Conservation (phyloP, 1,140 invertebrate genomes). For the Diabrotica undecimpunctata region DNA sequence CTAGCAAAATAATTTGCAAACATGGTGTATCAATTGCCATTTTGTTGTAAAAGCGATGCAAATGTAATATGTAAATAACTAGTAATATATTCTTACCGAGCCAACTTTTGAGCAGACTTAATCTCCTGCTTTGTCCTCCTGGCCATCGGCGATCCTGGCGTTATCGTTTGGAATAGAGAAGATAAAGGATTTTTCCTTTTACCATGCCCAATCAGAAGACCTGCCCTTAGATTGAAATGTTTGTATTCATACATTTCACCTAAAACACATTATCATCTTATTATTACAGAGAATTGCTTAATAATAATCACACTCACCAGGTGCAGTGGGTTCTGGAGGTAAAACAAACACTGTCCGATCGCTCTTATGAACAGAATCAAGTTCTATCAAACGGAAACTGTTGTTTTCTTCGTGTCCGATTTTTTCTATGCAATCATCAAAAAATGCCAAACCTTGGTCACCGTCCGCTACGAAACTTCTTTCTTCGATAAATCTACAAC, state of each 20-base stretch:
- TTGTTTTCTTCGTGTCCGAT: slow-evolving; percentile 60
- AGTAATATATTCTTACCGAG: slow-evolving; percentile 42
- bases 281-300: not conserved
- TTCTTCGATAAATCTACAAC: slow-evolving; percentile 86
- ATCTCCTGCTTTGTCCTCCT: slow-evolving; percentile 93
- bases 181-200: slow-evolving; percentile 46
- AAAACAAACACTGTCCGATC: slow-evolving; percentile 94
- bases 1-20: too few species aligned
- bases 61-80: too few species aligned
- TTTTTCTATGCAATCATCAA: slow-evolving; percentile 93
- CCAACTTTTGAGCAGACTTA: slow-evolving; percentile 84
- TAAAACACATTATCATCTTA: slow-evolving; percentile 32
- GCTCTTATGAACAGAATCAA: slow-evolving; percentile 54
- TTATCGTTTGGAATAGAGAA: slow-evolving; percentile 50
- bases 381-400: slow-evolving; percentile 40
- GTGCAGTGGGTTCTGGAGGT: slow-evolving; percentile 78
- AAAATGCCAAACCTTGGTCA: slow-evolving; percentile 91
- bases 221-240: slow-evolving; percentile 54
- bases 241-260: slow-evolving; percentile 52
- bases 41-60: too few species aligned
- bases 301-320: slow-evolving; percentile 21
- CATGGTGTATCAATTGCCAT: too few species aligned
- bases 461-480: slow-evolving; percentile 96
- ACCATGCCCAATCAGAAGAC: slow-evolving; percentile 50
- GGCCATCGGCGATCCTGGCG: slow-evolving; percentile 85